phyloP scores from a whole-genome alignment of 2,888 invertebrate species.

The Cephus spinipes region DNA sequence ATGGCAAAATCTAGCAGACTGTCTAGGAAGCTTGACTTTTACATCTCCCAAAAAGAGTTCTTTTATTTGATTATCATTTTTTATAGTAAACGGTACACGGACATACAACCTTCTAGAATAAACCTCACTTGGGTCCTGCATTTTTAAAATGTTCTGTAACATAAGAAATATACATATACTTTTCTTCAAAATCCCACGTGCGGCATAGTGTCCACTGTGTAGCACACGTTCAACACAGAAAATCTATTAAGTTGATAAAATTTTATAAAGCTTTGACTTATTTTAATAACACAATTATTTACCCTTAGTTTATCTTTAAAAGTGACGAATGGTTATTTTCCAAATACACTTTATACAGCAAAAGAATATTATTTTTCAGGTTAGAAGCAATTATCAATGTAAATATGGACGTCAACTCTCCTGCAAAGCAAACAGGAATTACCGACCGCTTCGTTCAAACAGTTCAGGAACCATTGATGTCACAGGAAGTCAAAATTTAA shows the following conservation, averaged over 20 bases:
- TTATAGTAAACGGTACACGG: slow-evolving; percentile 51
- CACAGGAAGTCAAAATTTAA: neutral
- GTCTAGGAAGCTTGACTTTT: slow-evolving; percentile 47
- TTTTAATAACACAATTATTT: neutral
- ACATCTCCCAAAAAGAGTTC: slow-evolving; percentile 47
- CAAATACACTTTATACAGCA: neutral
- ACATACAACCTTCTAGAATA: slow-evolving; percentile 47
- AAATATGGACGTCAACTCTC: neutral
- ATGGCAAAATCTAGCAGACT: slow-evolving; percentile 48
- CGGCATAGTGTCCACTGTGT: neutral
- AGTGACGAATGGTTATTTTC: neutral
- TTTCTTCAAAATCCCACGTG: neutral
- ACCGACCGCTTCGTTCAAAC: neutral
- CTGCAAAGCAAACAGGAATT: neutral
- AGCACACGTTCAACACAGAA: neutral
- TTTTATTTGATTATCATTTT: slow-evolving; percentile 40
- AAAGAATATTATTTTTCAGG: neutral
- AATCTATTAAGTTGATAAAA: neutral
- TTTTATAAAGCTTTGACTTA: neutral
- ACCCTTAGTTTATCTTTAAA: neutral
- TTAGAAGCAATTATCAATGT: neutral
- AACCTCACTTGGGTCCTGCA: slow-evolving; percentile 20
- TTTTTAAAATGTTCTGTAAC: neutral
- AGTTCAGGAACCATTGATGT: neutral
- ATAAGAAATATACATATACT: neutral